Percentiles rank a stretch among this genome's conserved stretches.
These are phyloP conservation scores for Hippocampus abdominalis DNA, from an alignment of 2,113 vertebrate species.

Conservation along the genomic window DNA sequence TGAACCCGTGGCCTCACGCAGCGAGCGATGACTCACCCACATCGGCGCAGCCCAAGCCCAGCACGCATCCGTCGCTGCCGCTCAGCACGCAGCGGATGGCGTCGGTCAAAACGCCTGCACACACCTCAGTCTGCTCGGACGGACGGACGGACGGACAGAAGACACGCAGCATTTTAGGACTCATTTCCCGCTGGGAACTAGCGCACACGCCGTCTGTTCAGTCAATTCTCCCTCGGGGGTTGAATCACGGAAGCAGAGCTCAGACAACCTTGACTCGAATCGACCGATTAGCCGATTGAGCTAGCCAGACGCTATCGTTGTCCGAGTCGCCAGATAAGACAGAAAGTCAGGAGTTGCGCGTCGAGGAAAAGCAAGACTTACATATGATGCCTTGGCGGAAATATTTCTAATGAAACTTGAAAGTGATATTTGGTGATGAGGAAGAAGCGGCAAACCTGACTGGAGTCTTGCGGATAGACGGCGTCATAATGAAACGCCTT, in stretches of 20 bases:
- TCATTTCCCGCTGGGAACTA: slow-evolving; percentile 25
- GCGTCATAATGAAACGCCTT: slow-evolving; percentile 61
- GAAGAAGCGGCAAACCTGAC: slow-evolving; percentile 55
- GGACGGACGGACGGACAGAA: slow-evolving; percentile 47
- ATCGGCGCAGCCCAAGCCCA: slow-evolving; percentile 59
- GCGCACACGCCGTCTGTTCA: slow-evolving; percentile 4
- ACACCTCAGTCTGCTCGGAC: slow-evolving; percentile 58
- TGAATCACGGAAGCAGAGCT: slow-evolving; percentile 29
- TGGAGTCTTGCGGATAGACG: slow-evolving; percentile 52
- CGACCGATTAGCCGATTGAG: slow-evolving; percentile 29
- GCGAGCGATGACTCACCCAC: slow-evolving; percentile 60
- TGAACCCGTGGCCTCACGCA: slow-evolving; percentile 52
- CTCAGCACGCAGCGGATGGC: slow-evolving; percentile 68
- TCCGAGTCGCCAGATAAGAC: slow-evolving; percentile 46
- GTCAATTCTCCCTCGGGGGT: slow-evolving; percentile 22
- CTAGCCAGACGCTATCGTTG: slow-evolving; percentile 28
- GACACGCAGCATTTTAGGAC: slow-evolving; percentile 37
- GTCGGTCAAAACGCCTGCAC: slow-evolving; percentile 62
- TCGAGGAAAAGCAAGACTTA: neutral
- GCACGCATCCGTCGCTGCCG: slow-evolving; percentile 63
- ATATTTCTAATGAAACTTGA: neutral
- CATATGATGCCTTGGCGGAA: neutral
- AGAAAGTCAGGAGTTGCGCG: slow-evolving; percentile 6
- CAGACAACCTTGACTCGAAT: slow-evolving; percentile 20
- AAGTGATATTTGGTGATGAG: neutral